These are phyloP conservation scores for Meliscaeva auricollis DNA, from an alignment of 2,888 invertebrate genomes.

Conservation along the genomic window DNA sequence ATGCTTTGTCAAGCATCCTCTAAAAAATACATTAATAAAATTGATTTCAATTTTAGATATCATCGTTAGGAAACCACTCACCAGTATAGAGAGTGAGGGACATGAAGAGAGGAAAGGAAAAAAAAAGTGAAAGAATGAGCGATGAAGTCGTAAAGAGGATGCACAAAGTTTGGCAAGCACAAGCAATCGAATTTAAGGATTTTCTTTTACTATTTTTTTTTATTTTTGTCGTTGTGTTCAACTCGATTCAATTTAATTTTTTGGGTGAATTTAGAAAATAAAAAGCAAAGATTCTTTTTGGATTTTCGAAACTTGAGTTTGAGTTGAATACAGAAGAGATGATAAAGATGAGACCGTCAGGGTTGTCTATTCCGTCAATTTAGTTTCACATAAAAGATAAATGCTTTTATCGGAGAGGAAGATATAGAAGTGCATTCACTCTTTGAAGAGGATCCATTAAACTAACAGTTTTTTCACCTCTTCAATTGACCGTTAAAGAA, in stretches of 20 bases:
- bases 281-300: slow-evolving; percentile 6
- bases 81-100: background rate
- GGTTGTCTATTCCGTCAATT: slow-evolving; percentile 39
- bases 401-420: slow-evolving; percentile 15
- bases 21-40: slow-evolving; percentile 74
- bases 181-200: slow-evolving; percentile 4
- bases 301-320: slow-evolving; percentile 21
- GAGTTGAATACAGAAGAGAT: slow-evolving; percentile 30
- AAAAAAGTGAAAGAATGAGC: background rate
- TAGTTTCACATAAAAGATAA: slow-evolving; percentile 57
- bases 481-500: slow-evolving; percentile 26
- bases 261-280: slow-evolving; percentile 5
- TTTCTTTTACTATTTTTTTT: slow-evolving; percentile 9
- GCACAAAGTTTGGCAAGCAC: slow-evolving; percentile 44
- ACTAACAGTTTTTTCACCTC: slow-evolving; percentile 24
- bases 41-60: slow-evolving; percentile 76
- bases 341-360: background rate
- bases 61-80: slow-evolving; percentile 48
- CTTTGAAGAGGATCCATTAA: slow-evolving; percentile 19
- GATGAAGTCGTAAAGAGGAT: slow-evolving; percentile 24
- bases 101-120: background rate
- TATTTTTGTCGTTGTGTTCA: background rate
- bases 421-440: too few relatives aligned
- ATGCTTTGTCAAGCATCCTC: slow-evolving; percentile 56
- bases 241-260: slow-evolving; percentile 44